Conservation (phyloP, 2,797 vertebrate species). For the Forpus xanthops region DNA sequence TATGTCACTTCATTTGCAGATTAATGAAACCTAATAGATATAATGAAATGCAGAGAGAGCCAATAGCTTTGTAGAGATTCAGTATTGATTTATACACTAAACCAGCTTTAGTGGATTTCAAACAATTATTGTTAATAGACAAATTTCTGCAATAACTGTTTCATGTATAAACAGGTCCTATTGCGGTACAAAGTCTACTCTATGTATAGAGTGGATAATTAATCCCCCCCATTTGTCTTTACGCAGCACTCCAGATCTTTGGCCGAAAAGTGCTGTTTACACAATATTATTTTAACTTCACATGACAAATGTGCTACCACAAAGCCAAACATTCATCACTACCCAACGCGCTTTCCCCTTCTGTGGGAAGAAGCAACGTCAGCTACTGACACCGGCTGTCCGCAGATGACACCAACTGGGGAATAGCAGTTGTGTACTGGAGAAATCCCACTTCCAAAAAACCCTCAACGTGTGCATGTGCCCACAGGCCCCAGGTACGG, state of each 20-base stretch:
- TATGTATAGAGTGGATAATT: background rate
- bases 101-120: background rate
- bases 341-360: background rate
- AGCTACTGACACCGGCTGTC: background rate
- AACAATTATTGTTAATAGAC: background rate
- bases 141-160: background rate
- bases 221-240: background rate
- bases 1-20: constrained; percentile 44
- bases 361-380: background rate
- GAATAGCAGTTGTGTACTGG: background rate
- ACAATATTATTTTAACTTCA: constrained; percentile 27
- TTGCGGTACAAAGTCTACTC: background rate
- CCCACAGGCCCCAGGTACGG: background rate
- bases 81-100: background rate
- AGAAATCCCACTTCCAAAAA: background rate
- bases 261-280: background rate
- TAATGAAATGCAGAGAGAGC: constrained; percentile 31
- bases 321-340: constrained; percentile 21
- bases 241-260: background rate
- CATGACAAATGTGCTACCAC: background rate
- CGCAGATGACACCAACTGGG: background rate
- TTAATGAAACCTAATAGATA: constrained; percentile 60
- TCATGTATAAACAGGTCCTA: background rate
- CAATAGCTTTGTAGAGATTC: background rate
- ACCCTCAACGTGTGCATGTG: fast-evolving